Evolutionary conservation across 2,113 vertebrate species (phyloP).

Genomic region (Gallinago undulata): DNA sequence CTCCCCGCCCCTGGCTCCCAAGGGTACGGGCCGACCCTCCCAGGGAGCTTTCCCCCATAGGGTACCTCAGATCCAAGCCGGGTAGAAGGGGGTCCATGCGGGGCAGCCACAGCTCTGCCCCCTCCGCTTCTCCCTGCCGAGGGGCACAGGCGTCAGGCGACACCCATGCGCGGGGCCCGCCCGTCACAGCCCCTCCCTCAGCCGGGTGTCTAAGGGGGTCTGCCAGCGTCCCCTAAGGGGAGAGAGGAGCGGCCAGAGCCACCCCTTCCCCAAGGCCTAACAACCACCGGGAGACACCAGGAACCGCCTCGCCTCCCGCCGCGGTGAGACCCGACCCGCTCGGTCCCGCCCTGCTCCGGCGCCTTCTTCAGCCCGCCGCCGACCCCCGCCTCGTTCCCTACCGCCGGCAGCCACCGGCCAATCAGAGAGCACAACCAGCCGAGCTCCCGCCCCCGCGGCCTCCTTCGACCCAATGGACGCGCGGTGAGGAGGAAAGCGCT

Average conservation of each 20-base stretch:
- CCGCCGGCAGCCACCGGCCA: not conserved
- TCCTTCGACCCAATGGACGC: accelerated
- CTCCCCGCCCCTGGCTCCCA: accelerated
- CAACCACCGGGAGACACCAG: no score
- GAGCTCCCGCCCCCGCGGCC: accelerated
- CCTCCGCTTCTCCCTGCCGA: not conserved
- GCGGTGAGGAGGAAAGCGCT: accelerated
- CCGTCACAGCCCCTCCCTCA: not conserved
- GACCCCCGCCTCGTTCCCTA: no score
- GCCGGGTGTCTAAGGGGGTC: not conserved
- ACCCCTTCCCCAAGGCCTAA: no score
- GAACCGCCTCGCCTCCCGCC: not conserved
- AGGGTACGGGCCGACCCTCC: not conserved
- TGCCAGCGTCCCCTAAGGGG: not conserved
- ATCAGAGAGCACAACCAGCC: not conserved
- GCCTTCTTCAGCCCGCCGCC: not conserved
- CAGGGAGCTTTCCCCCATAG: not conserved
- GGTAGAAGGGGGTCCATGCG: not conserved
- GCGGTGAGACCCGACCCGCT: not conserved
- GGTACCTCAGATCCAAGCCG: slow-evolving; percentile 61
- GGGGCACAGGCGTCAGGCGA: not conserved
- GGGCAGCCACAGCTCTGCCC: not conserved
- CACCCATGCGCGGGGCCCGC: not conserved
- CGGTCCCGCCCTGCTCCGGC: not conserved
- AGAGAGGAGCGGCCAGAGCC: accelerated